Base-by-base conservation (phyloP, 2,888 invertebrate genomes). In the Baronia brevicornis region DNA sequence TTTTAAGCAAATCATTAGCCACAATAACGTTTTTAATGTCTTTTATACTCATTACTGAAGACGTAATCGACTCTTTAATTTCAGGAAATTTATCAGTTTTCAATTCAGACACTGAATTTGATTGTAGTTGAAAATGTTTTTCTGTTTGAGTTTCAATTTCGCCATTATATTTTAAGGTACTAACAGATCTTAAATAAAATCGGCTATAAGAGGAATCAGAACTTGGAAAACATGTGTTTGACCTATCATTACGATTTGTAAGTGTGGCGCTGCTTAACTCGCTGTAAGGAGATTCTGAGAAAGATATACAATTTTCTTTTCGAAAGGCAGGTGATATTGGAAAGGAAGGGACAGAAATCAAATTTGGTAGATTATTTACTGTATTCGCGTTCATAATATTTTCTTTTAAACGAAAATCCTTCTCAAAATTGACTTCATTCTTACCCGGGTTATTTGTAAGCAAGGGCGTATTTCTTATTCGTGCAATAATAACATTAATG, bases 401-500 rank as follows among this genome's bases (percentile, higher is more conserved):
- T 31, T 30, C 13, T 17, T 27, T 31, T 3, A 31, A 19, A 3
- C 7, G 17, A 3, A 14, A n/a, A 2, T 29, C 13, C 1, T 7
- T 10, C 3, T 27, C 9, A 6, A 27, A 19, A 9, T 22, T 22
- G 3, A 10, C 6, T 18, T 19, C 11, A 5, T 19, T 8, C 8
- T 21, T 7, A 7, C 17, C 19, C 6, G 15, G 13, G 2, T 23
- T 11, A 17, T 31, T 39, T 7, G 25, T 31, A 20, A 46, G 37
- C 28, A 43, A 43, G 21, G 44, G 31, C 19, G 41, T 32, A 13
- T 57, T 56, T 26, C 50, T 54, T 11, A 65, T 44, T 13, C 66
- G 54, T n/a, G 68, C 67, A 21, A 70, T 42, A 17, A 66, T 56
- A 2, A 69, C 52, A 34, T 63, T 71, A 2, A 72, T 50, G 1